Evolutionary conservation across 2,888 invertebrate species (phyloP).

Genomic region (Helobdella robusta): DNA sequence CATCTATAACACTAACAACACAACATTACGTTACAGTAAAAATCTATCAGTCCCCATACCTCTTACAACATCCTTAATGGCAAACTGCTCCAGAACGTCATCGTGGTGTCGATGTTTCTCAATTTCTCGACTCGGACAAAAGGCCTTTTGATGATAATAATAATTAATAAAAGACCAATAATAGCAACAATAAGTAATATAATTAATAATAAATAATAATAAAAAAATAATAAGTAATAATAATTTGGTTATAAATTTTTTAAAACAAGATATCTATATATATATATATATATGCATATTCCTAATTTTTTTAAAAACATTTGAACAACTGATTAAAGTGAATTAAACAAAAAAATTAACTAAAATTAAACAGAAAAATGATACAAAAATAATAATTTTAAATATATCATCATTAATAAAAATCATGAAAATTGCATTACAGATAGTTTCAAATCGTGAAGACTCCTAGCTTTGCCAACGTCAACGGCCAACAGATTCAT

Average conservation of each 20-base stretch:
- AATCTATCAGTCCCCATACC: conserved; percentile 36
- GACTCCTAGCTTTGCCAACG: conserved; percentile 67
- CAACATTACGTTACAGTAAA: neutral
- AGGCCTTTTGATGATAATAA: conserved; percentile 37
- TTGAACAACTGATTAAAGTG: too few relatives aligned
- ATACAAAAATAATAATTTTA: too few relatives aligned
- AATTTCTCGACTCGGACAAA: conserved; percentile 43
- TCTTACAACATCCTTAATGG: conserved; percentile 43
- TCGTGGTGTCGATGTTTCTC: conserved; percentile 41
- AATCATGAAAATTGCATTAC: too few relatives aligned
- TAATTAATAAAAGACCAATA: neutral
- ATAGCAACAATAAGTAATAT: conserved; percentile 8
- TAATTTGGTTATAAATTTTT: neutral
- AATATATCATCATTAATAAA: too few relatives aligned
- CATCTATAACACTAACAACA: neutral
- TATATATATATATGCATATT: too few relatives aligned
- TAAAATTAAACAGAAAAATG: too few relatives aligned
- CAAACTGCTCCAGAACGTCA: conserved; percentile 42
- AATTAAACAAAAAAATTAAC: too few relatives aligned
- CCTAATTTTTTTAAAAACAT: too few relatives aligned
- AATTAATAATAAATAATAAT: neutral
- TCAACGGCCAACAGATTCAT: conserved; percentile 74
- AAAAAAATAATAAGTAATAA: neutral
- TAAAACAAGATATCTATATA: neutral
- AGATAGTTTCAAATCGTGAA: conserved; percentile 77